Evolutionary conservation across 2,888 invertebrate genomes (phyloP).

Genomic region (Philonicus albiceps): DNA sequence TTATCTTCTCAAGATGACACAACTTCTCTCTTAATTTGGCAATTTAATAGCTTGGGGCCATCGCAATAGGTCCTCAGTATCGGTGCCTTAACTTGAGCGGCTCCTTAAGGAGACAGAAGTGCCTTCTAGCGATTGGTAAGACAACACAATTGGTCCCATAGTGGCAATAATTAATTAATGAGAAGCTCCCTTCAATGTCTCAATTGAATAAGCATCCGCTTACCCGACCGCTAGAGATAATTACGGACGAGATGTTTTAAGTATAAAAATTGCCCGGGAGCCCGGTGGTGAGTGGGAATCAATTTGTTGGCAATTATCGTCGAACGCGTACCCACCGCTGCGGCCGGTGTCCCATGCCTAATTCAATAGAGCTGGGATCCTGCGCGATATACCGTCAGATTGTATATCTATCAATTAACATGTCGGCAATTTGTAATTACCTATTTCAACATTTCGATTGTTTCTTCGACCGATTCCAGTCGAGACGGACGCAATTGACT

Average conservation of each 20-base stretch:
- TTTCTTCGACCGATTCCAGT: conserved; percentile 6
- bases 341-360: not conserved
- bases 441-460: conserved; percentile 38
- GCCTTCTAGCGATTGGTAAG: not conserved
- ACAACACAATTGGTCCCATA: not conserved
- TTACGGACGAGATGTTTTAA: not conserved
- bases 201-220: not conserved
- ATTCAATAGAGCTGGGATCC: not conserved
- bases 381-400: conserved; percentile 1
- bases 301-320: conserved; percentile 21
- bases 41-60: not conserved
- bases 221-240: not conserved
- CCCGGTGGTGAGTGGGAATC: conserved; percentile 1
- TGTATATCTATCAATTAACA: conserved; percentile 36
- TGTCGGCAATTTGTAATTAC: conserved; percentile 41
- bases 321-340: not conserved
- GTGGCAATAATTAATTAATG: not conserved
- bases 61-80: not conserved
- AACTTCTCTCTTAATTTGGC: not conserved
- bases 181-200: conserved; percentile 5
- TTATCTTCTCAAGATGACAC: not conserved
- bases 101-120: not conserved
- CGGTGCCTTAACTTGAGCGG: not conserved
- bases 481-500: conserved; percentile 31
- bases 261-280: conserved; percentile 4